Evolutionary conservation across 2,113 vertebrate genomes (phyloP), one percentile per base, ranked within the genome.

Genomic region (Daubentonia madagascariensis): DNA sequence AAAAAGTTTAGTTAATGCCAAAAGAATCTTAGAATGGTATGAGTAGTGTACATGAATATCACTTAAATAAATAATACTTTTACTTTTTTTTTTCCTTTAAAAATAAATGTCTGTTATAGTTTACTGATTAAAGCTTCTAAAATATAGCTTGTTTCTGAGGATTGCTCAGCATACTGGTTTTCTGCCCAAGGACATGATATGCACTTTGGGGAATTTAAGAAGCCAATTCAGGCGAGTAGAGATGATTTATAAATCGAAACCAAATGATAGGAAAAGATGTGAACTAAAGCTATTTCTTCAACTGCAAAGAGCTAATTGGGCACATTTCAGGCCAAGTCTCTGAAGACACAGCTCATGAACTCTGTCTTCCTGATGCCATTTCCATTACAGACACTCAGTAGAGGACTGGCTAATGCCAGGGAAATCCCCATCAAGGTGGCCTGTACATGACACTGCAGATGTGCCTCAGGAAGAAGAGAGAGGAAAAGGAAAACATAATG

Each of bases 181-280:
- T 97, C 89, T 96, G 79, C 72, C 90, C 72, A 95, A 75, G 67
- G 35, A 95, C 88, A 83, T 75, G 43, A 92, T 80, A n/a, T 16
- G 35, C 10, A 83, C 75, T 92, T 95, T 52, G 37, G 79, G 73
- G 92, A 95, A 97, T 96, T 95, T 68, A 76, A 96, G 85, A 93
- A 97, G 52, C 80, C 40, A 1, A 32, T 43, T 52, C 65, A 96
- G 80, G 76, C 81, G 89, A 97, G 40, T 63, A 87, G 70, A 95
- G 79, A 86, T 97, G 95, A 96, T 97, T 98, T 92, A 92, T 96
- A 95, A 98, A 97, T 96, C 32, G 8, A 98, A 97, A 97, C 61
- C 70, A 97, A 97, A 90, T 96, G 96, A 96, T 96, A 85, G 95
- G 65, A 73, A 67, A 84, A 86, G 52, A 80, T 91, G 61, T 95